Evolutionary conservation across 2,113 vertebrate species (phyloP).

Genomic region (Tyrannus savana): DNA sequence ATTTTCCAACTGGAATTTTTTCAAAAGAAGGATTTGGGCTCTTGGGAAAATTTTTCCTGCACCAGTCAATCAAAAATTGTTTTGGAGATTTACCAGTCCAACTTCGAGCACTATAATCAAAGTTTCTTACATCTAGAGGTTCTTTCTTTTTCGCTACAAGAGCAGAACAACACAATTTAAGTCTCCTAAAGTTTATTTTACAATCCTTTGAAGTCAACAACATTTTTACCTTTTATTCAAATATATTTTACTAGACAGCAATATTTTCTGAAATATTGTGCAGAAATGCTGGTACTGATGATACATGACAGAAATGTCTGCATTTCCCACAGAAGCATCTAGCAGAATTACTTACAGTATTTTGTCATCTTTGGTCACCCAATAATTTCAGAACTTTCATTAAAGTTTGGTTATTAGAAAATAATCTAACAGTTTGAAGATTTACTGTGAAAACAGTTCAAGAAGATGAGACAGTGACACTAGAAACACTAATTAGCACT

Average conservation of each 20-base stretch:
- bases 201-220: not conserved
- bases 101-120: conserved; percentile 96
- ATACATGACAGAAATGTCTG: not conserved
- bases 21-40: conserved; percentile 91
- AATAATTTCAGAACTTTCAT: not conserved
- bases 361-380: not conserved
- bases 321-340: not conserved
- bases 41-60: conserved; percentile 94
- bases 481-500: not conserved
- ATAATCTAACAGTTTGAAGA: not conserved
- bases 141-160: conserved; percentile 85
- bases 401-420: not conserved
- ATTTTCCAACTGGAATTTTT: conserved; percentile 88
- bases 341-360: not conserved
- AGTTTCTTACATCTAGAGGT: conserved; percentile 89
- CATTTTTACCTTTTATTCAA: not conserved
- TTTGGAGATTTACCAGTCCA: conserved; percentile 99
- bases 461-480: not conserved
- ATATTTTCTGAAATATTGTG: not conserved
- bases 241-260: not conserved
- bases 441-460: not conserved
- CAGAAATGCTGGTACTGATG: not conserved
- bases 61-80: conserved; percentile 98
- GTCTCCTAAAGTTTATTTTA: not conserved
- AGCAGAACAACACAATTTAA: not conserved